Base-by-base conservation (phyloP, 2,888 invertebrate genomes). In the Agrotis exclamationis region DNA sequence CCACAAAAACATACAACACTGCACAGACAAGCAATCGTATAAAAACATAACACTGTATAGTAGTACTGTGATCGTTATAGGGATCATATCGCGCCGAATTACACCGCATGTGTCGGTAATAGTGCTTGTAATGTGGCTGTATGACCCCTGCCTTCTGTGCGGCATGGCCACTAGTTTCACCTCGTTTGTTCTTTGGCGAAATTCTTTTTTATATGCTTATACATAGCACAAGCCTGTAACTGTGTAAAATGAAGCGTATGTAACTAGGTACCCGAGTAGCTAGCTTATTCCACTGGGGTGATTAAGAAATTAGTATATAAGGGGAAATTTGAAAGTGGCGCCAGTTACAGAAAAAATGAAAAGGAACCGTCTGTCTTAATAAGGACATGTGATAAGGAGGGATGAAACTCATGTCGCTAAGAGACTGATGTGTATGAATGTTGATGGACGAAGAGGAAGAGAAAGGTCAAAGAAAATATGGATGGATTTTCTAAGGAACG, bases 21-120 rank as follows among this genome's bases (percentile, higher is more conserved):
- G 22, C 24, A 24, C 50, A 14, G 51, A 44, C 48, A 24, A 57
- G 28, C 11, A 14, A 24, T 67, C 48, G 24, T 54, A 71, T 47
- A 79, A 70, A 67, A 70, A 62, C 59, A 60, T 68, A 48, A 44
- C 39, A 65, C 28, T 54, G 54, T 54, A 13, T 18, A 65, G 39
- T 45, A 48, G 47, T 50, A 53, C 64, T 70, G 63, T 57, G 48
- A 59, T 59, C 57, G 51, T 70, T 66, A 70, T 60, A 68, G 33
- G 57, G 51, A 66, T 66, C 70, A 57, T 69, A 76, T 57, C 58
- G 53, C 59, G 64, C 64, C 58, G 70, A 62, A 84, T 82, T 58
- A 70, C 74, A 50, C 24, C 58, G 45, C 78, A 74, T 60, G 62
- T 82, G 74, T 56, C 53, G 45, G 70, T 74, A 77, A 82, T 66